These are phyloP conservation scores for Phortica magna DNA, from an alignment of 2,888 invertebrate species.

Conservation along the genomic window DNA sequence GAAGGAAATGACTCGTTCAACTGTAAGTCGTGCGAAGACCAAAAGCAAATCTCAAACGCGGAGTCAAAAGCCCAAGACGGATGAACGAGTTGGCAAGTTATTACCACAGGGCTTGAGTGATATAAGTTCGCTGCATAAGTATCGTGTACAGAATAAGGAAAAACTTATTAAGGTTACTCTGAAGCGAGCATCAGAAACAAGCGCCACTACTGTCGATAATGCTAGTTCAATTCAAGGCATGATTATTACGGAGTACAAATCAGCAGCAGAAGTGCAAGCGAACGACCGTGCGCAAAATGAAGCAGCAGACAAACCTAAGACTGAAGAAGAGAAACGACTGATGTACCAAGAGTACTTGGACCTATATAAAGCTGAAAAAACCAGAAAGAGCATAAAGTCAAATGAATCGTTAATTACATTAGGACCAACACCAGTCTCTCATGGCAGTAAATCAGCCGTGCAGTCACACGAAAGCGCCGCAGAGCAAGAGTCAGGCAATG, in stretches of 20 bases:
- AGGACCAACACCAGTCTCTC: neutral
- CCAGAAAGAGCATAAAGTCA: neutral
- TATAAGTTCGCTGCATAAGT: neutral
- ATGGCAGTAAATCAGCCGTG: neutral
- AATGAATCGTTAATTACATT: neutral
- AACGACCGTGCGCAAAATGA: neutral
- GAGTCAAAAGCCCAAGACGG: neutral
- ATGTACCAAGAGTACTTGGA: neutral
- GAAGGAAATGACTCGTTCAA: neutral
- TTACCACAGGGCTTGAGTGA: neutral
- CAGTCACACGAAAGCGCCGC: no score
- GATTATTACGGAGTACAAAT: neutral
- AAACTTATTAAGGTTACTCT: constrained; percentile 1
- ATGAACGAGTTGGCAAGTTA: neutral
- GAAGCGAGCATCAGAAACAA: neutral
- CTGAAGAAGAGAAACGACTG: neutral
- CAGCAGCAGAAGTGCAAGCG: neutral
- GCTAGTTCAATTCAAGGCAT: no score
- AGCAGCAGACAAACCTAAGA: neutral
- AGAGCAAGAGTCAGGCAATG: no score
- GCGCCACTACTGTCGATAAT: neutral
- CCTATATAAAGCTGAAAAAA: neutral
- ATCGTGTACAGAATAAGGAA: neutral
- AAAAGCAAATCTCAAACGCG: neutral
- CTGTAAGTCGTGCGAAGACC: neutral